A percentile compares a stretch with the other conserved stretches of the same genome.
Conservation (phyloP, 2,113 vertebrate genomes). For the Oxygymnocypris stewartii region DNA sequence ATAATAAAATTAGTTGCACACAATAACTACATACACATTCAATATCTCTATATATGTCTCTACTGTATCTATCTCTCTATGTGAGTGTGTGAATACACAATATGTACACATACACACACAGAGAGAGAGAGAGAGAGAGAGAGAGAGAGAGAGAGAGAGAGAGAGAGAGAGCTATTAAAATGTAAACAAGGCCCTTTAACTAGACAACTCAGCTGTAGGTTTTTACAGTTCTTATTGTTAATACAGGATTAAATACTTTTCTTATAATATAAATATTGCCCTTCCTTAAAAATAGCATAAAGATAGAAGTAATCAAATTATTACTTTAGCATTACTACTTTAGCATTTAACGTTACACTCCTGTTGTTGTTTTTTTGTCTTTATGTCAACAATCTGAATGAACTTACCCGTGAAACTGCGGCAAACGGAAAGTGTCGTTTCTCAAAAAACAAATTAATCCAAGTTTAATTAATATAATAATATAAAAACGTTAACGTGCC, state of each 20-base stretch:
- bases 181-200: neutral
- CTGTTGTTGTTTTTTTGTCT: neutral
- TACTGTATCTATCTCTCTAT: too few species aligned
- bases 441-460: neutral
- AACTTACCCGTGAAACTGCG: conserved; percentile 38
- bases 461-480: neutral
- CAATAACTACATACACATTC: neutral
- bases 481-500: neutral
- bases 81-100: too few species aligned
- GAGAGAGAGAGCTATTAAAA: too few species aligned
- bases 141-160: too few species aligned
- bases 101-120: too few species aligned
- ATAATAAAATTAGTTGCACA: neutral
- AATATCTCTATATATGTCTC: too few species aligned
- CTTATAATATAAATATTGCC: neutral
- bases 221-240: neutral
- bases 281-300: neutral
- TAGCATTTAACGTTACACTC: neutral
- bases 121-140: too few species aligned
- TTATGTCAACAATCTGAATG: neutral
- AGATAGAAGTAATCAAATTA: neutral
- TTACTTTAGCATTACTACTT: neutral
- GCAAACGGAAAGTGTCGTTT: neutral
- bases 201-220: neutral
- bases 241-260: neutral